phyloP scores from a whole-genome alignment of 2,797 vertebrate genomes.

The Poliocrania exsul region DNA sequence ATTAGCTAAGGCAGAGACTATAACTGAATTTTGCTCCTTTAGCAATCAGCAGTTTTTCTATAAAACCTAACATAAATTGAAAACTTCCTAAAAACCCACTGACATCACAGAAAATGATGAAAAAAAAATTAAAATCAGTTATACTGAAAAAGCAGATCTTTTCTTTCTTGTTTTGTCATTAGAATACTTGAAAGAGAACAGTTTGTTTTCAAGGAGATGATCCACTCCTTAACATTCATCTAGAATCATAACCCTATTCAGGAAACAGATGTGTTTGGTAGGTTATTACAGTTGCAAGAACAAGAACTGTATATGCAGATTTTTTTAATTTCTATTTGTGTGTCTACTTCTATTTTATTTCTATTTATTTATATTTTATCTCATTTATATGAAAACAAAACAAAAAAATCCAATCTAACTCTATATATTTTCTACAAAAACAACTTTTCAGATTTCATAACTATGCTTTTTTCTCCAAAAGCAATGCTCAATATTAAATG shows the following conservation, averaged over 20 bases:
- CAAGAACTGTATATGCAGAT: not conserved
- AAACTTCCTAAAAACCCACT: not conserved
- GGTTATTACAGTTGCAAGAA: not conserved
- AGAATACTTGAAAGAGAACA: conserved; percentile 8
- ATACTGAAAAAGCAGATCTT: not conserved
- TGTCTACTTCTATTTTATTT: no score
- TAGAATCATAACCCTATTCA: not conserved
- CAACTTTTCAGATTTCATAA: not conserved
- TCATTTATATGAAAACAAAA: not conserved
- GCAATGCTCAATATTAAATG: not conserved
- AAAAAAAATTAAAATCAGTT: not conserved
- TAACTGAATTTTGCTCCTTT: not conserved
- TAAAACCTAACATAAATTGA: not conserved
- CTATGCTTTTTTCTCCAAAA: not conserved
- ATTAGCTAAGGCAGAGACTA: not conserved
- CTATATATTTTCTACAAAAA: not conserved
- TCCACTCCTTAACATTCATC: not conserved
- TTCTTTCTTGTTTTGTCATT: not conserved
- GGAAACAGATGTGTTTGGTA: not conserved
- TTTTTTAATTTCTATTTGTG: not conserved
- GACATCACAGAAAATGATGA: not conserved
- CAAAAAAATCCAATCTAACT: not conserved
- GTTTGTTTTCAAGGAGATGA: not conserved
- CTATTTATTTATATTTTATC: no score
- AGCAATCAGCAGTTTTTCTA: not conserved